Evolutionary conservation across 53 echinoderm and acorn worm genomes (phyloP).

Genomic region (Arbacia lixula): DNA sequence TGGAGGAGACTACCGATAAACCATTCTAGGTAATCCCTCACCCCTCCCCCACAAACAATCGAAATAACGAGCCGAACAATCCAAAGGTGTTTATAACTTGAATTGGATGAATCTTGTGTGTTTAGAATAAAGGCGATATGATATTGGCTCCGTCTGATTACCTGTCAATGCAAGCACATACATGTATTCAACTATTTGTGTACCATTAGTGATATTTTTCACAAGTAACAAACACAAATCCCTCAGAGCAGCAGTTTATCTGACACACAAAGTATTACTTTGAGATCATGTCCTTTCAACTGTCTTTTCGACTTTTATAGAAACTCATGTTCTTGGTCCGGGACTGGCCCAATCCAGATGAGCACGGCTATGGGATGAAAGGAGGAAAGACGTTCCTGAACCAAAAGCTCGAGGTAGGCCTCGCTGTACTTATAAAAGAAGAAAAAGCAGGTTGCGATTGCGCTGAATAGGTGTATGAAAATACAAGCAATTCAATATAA

Average conservation of each 20-base stretch:
- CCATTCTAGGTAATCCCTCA: constrained; percentile 97
- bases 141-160: not conserved
- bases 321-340: constrained; percentile 17
- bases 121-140: no score
- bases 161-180: no score
- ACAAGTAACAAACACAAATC: no score
- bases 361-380: not conserved
- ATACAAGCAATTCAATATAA: not conserved
- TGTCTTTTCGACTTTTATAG: constrained; percentile 76
- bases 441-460: no score
- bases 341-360: constrained; percentile 1
- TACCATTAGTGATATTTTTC: no score
- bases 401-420: constrained; percentile 5
- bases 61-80: no score
- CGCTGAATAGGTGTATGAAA: no score
- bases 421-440: no score
- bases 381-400: not conserved
- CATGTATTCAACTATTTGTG: no score
- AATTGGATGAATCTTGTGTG: no score
- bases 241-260: constrained; percentile 93
- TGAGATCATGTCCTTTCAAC: constrained; percentile 69
- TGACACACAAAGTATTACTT: constrained; percentile 82
- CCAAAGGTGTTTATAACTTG: no score
- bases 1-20: constrained; percentile 72
- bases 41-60: no score